Evolutionary conservation across 37 sponge, comb jelly and placozoan species (phyloP), one percentile per base, ranked within the genome.

Genomic region (Mnemiopsis leidyi): DNA sequence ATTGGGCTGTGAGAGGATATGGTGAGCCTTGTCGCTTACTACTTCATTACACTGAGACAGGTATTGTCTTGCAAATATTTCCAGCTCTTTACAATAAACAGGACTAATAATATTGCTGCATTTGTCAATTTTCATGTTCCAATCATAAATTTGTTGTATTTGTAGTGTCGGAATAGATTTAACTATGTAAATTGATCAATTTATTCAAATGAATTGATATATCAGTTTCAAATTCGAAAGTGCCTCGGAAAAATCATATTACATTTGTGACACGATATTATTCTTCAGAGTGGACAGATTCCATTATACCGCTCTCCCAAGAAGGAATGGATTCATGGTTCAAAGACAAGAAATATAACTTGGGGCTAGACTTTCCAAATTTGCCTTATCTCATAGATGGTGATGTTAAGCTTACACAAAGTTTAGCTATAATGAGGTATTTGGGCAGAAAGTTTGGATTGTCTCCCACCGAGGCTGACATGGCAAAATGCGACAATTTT

Each of bases 371-470:
- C 90, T 33, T 85, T 1, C 90, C 90, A 35, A 85, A 85, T 37
- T 61, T 85, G 3, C 90, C 90, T n/a, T 85, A 85, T 28, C 21
- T 85, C 48, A 13, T 85, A 3, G 90, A 85, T 39, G 90, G 90
- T 40, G 90, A 85, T 18, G 61, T 85, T n/a, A 85, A 85, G 40
- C n/a, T 85, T 23, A 85, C 90, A 9, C 61, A 85, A 37, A 40
- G 29, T 3, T 23, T 40, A 29, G 90, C 90, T 28, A 85, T 85
- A 85, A n/a, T 40, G 38, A 35, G 90, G 40, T 85, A 85, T 33
- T 37, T 85, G 90, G 90, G 90, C 30, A 85, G 90, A 33, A 85
- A 38, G 48, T 85, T 40, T 37, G 90, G 61, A 39, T 61, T 85
- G 3, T 48, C 61, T 13, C 61, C 61, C 5, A 18, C 61, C 13